A percentile compares a stretch with the other conserved stretches of the same genome.
Conservation (phyloP, 1,140 invertebrate species). For the Drosophila pseudoananassae region DNA sequence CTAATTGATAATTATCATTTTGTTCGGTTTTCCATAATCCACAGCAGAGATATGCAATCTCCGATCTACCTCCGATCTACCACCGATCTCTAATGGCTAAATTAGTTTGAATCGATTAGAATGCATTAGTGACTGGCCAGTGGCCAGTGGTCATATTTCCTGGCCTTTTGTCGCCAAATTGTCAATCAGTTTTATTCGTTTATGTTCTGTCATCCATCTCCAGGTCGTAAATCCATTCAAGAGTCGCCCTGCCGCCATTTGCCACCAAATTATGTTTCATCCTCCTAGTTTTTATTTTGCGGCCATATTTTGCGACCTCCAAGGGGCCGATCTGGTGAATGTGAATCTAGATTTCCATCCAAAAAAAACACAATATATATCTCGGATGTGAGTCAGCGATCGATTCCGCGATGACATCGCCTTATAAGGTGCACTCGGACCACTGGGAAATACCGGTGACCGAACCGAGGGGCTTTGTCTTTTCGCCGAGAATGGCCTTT, state of each 20-base stretch:
- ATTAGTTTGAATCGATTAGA: slow-evolving; percentile 24
- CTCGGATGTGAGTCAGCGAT: slow-evolving; percentile 48
- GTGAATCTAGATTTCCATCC: not conserved
- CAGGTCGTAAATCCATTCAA: slow-evolving; percentile 50
- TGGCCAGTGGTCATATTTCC: too few relatives aligned
- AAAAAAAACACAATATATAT: not conserved
- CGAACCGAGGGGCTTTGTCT: not conserved
- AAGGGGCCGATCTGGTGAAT: not conserved
- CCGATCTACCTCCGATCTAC: slow-evolving; percentile 10
- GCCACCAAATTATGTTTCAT: slow-evolving; percentile 63
- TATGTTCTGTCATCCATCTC: slow-evolving; percentile 38
- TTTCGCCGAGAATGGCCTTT: slow-evolving; percentile 3
- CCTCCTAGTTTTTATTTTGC: slow-evolving; percentile 7
- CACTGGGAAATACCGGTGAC: slow-evolving; percentile 21
- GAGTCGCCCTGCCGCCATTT: slow-evolving; percentile 5
- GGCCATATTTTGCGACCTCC: slow-evolving; percentile 1
- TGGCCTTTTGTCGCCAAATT: slow-evolving; percentile 5
- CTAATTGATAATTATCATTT: slow-evolving; percentile 83
- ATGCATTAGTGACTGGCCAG: slow-evolving; percentile 7
- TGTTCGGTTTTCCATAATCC: slow-evolving; percentile 61
- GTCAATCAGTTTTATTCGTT: slow-evolving; percentile 46
- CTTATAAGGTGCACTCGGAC: slow-evolving; percentile 29
- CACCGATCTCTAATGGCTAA: slow-evolving; percentile 26
- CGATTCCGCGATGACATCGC: slow-evolving; percentile 14
- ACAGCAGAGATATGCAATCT: slow-evolving; percentile 18